Evolutionary conservation across 2,797 vertebrate genomes (phyloP), one percentile per base, ranked within the genome.

Genomic region (Gallinago nigripennis): DNA sequence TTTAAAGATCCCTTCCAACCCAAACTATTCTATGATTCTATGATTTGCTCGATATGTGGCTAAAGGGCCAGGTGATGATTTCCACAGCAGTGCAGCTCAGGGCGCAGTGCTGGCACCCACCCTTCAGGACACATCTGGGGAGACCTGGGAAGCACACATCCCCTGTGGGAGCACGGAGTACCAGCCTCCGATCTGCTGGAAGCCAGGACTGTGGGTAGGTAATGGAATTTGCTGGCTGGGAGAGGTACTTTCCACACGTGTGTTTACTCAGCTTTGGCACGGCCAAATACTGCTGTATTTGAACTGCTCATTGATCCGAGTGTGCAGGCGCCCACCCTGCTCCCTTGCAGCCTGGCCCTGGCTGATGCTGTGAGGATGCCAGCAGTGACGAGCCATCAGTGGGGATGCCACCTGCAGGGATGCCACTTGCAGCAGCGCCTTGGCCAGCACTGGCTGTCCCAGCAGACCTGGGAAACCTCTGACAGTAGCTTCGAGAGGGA

Each of bases 101-200:
- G 25, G 46, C 2, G 2, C 31, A 21, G 33, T 24, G 18, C 45
- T 2, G 2, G 30, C 45, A 31, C 41, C 39, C 35, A 39, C 9
- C 27, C 39, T 1, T 0, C 31, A 54, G 30, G 53, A 58, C 28
- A 10, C 18, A 14, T 37, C 0, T 16, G 10, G 54, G 64, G 70
- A 51, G 7, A 61, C 54, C 60, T 11, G 12, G 33, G 60, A 51
- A 80, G n/a, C 16, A 25, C 21, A 4, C 0, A 1, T 56, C 2
- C 25, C 31, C 48, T 2, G 1, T 1, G 12, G 46, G 23, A 82
- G n/a, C 4, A 2, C 24, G 0, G 1, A 41, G 57, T 20, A 39
- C 41, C 61, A 43, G 39, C 56, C 39, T 41, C 50, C 64, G 14
- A 35, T 45, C 33, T 21, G 3, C 35, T 64, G 51, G 25, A 70